phyloP scores from a whole-genome alignment of 2,888 invertebrate species.

The Acronicta alni region DNA sequence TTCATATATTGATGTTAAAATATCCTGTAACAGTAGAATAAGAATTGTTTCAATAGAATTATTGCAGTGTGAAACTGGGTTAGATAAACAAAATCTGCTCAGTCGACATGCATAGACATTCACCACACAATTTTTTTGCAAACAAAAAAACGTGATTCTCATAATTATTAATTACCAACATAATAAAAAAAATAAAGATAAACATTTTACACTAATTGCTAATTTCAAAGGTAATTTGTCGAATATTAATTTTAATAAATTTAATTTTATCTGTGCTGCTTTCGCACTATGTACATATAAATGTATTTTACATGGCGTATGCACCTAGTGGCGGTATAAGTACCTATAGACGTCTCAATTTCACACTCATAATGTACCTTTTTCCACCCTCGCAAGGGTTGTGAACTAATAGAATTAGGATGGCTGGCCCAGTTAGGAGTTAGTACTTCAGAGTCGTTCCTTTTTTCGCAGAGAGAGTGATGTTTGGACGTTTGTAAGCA shows the following conservation, averaged over 20 bases:
- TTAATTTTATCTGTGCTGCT: constrained; percentile 63
- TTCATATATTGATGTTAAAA: constrained; percentile 59
- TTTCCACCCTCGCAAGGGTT: background rate
- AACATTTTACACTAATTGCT: constrained; percentile 48
- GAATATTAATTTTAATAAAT: constrained; percentile 58
- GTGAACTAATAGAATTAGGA: background rate
- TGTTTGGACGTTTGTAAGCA: constrained; percentile 35
- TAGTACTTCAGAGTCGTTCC: too few species aligned
- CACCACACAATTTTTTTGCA: constrained; percentile 22
- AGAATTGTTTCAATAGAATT: constrained; percentile 40
- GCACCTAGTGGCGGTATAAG: constrained; percentile 69
- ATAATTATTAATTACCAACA: constrained; percentile 34
- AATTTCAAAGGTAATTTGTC: constrained; percentile 63
- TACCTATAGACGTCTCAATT: constrained; percentile 40
- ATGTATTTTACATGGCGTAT: constrained; percentile 63
- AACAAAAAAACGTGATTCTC: constrained; percentile 31
- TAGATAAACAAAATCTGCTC: constrained; percentile 30
- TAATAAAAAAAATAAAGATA: constrained; percentile 38
- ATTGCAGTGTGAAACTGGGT: constrained; percentile 57
- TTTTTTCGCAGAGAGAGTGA: too few species aligned
- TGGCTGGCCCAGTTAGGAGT: too few species aligned
- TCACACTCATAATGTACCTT: constrained; percentile 10
- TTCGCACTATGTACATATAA: constrained; percentile 69
- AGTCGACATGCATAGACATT: constrained; percentile 41
- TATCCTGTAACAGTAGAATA: constrained; percentile 37